phyloP scores from a whole-genome alignment of 2,113 vertebrate species.

The Alaudala cheleensis region DNA sequence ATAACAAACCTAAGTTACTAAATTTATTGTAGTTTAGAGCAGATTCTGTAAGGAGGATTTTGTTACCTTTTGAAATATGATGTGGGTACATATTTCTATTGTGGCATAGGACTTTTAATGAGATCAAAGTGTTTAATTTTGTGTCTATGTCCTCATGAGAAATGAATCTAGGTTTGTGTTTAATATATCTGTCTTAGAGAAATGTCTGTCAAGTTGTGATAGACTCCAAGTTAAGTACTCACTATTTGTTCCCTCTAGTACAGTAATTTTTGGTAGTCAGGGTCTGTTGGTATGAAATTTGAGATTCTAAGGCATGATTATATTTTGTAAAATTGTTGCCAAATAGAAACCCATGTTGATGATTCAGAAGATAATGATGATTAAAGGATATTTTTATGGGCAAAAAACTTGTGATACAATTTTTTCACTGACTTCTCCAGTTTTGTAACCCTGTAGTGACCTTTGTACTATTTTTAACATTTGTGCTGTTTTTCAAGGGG shows the following conservation, averaged over 20 bases:
- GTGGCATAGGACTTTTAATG: not conserved
- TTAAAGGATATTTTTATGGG: not conserved
- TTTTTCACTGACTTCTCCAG: not conserved
- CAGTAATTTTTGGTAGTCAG: not conserved
- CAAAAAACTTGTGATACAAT: not conserved
- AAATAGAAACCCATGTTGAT: rapidly evolving
- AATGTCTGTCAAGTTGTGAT: not conserved
- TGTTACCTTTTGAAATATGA: not conserved
- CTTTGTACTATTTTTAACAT: not conserved
- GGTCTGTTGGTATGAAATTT: not conserved
- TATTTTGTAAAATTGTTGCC: not conserved
- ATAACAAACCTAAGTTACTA: not conserved
- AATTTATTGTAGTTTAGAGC: not conserved
- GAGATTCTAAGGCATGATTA: not conserved
- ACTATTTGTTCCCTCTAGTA: not conserved
- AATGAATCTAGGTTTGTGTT: not conserved
- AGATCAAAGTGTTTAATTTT: not conserved
- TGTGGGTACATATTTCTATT: not conserved
- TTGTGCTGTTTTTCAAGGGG: not conserved
- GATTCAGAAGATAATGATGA: not conserved
- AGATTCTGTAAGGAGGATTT: not conserved
- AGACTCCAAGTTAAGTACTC: not conserved
- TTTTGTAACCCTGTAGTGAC: not conserved
- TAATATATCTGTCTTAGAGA: not conserved
- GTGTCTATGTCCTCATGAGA: not conserved